Conservation (phyloP, 2,113 vertebrate genomes). For the Heterocephalus glaber region DNA sequence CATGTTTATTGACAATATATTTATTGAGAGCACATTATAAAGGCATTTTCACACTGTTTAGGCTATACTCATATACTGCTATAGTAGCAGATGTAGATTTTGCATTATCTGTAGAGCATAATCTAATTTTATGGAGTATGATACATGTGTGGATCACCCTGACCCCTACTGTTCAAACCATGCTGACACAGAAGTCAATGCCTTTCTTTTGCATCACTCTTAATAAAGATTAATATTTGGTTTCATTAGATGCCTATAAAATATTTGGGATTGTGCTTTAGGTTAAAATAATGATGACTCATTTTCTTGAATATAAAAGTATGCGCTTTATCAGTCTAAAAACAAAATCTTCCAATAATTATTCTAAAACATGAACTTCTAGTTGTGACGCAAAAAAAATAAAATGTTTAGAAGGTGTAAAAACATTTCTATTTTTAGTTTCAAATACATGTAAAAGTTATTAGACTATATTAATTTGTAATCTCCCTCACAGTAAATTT, state of each 20-base stretch:
- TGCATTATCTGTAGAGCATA: neutral
- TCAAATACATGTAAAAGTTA: neutral
- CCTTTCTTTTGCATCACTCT: neutral
- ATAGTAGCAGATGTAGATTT: neutral
- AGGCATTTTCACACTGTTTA: neutral
- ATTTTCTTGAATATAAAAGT: conserved; percentile 24
- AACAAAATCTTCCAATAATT: neutral
- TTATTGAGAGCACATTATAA: neutral
- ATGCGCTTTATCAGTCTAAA: neutral
- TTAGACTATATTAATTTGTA: neutral
- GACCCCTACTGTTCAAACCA: neutral
- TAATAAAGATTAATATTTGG: neutral
- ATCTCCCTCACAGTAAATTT: neutral
- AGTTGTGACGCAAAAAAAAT: neutral
- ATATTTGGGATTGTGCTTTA: neutral
- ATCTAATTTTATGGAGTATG: neutral
- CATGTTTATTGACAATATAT: neutral
- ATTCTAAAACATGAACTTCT: neutral
- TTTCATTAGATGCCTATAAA: neutral
- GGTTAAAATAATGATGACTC: neutral
- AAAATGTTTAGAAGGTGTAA: neutral
- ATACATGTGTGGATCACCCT: neutral
- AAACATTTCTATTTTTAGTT: conserved; percentile 45
- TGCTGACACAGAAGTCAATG: neutral
- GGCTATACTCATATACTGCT: neutral